Conservation (phyloP, 1,140 invertebrate genomes). For the Xylocopa sonorina region DNA sequence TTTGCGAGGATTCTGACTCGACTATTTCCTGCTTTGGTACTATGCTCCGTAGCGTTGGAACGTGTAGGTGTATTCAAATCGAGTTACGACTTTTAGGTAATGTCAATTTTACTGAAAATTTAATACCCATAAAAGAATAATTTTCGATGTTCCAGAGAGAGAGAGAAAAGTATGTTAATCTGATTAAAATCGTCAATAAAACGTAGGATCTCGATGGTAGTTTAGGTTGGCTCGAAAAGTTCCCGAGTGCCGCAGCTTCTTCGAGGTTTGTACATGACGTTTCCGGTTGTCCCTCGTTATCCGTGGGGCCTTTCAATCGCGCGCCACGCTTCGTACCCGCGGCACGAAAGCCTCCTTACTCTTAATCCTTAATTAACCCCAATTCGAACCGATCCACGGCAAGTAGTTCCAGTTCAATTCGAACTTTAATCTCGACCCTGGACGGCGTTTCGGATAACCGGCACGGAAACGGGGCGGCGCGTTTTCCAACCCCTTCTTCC, state of each 20-base stretch:
- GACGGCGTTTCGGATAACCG: constrained; percentile 45
- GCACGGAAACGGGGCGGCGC: not conserved
- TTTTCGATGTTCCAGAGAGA: no score
- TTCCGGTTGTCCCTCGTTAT: not conserved
- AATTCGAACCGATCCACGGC: constrained; percentile 57
- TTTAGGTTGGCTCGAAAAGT: not conserved
- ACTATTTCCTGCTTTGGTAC: not conserved
- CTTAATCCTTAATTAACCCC: constrained; percentile 69
- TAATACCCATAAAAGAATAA: no score
- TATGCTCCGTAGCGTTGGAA: no score
- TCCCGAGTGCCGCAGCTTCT: not conserved
- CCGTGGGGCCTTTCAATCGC: not conserved
- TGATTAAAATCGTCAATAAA: not conserved
- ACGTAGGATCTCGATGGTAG: not conserved
- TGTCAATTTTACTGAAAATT: no score
- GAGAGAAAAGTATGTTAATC: no score
- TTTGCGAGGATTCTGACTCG: not conserved
- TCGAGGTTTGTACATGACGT: not conserved
- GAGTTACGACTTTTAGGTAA: no score
- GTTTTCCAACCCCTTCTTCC: no score
- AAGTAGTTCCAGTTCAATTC: constrained; percentile 55
- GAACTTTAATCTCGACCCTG: constrained; percentile 62
- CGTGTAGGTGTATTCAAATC: no score
- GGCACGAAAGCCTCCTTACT: constrained; percentile 52
- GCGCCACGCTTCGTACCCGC: constrained; percentile 5